Conservation (phyloP, 1,140 invertebrate species). For the Drosophila triauraria region DNA sequence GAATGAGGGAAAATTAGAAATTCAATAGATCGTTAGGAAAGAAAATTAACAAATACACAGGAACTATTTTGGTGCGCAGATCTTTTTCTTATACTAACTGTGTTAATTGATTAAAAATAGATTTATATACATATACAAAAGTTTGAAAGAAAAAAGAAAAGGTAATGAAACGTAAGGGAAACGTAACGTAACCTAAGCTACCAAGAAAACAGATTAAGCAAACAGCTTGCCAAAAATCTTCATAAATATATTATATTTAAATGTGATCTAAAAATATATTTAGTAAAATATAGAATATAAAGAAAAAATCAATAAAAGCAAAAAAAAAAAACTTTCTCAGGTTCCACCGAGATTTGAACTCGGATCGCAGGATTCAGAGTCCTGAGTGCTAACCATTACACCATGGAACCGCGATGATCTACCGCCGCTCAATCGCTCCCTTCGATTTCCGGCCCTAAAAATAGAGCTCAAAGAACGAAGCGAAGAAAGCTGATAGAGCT, state of each 20-base stretch:
- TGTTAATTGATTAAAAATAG: too few species aligned
- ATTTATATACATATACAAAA: neutral
- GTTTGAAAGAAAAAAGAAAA: neutral
- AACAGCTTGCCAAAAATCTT: neutral
- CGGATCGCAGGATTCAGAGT: conserved; percentile 96
- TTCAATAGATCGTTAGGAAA: neutral
- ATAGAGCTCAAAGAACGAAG: conserved; percentile 3
- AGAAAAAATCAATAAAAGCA: neutral
- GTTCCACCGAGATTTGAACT: conserved; percentile 94
- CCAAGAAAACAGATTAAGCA: too few species aligned
- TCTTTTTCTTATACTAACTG: too few species aligned
- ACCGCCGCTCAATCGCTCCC: neutral
- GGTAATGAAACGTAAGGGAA: too few species aligned
- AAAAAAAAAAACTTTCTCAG: conserved; percentile 71
- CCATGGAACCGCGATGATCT: conserved; percentile 88
- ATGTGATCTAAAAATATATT: neutral
- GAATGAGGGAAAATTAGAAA: neutral
- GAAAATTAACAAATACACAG: neutral
- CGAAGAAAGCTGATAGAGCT: conserved; percentile 18
- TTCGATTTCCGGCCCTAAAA: conserved; percentile 25
- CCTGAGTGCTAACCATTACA: conserved; percentile 97
- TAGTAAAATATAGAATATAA: neutral
- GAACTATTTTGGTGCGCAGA: neutral
- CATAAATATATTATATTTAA: neutral
- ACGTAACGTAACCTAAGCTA: too few species aligned